These are phyloP conservation scores for Diceros bicornis DNA, from an alignment of 2,797 vertebrate species.

Conservation along the genomic window DNA sequence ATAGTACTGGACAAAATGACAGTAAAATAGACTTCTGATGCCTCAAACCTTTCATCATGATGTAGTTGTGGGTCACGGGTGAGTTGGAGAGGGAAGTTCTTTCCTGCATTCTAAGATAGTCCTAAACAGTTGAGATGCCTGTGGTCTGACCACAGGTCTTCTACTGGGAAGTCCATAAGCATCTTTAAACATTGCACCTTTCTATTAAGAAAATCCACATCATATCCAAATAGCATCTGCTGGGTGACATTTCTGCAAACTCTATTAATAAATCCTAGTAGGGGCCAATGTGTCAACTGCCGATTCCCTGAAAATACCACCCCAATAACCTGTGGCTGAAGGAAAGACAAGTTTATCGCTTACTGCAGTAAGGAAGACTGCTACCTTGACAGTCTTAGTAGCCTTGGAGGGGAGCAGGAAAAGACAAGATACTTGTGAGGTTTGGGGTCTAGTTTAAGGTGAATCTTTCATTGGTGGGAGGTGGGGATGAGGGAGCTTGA, in stretches of 20 bases:
- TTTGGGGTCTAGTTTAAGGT: background rate
- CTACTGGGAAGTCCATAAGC: background rate
- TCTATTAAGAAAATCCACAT: background rate
- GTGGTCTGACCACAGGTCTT: background rate
- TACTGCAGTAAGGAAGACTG: background rate
- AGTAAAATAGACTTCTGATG: background rate
- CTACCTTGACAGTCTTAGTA: background rate
- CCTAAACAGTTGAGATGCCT: background rate
- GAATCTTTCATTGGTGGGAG: background rate
- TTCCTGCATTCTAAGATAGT: background rate
- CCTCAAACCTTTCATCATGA: background rate
- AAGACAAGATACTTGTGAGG: background rate
- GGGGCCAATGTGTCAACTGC: background rate
- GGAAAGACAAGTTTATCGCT: background rate
- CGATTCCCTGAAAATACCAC: background rate
- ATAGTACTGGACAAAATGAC: background rate
- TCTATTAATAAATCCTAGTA: background rate
- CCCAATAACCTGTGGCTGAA: background rate
- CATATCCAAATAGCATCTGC: background rate
- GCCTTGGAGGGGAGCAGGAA: background rate
- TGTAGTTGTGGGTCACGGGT: too few species aligned
- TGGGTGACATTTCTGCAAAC: background rate
- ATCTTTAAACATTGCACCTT: background rate
- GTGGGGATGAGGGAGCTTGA: fast-evolving
- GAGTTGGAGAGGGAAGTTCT: background rate